A percentile compares a stretch with the other conserved stretches of the same genome.
Evolutionary conservation across 2,888 invertebrate genomes (phyloP).

Genomic region (Andrena bicolor): DNA sequence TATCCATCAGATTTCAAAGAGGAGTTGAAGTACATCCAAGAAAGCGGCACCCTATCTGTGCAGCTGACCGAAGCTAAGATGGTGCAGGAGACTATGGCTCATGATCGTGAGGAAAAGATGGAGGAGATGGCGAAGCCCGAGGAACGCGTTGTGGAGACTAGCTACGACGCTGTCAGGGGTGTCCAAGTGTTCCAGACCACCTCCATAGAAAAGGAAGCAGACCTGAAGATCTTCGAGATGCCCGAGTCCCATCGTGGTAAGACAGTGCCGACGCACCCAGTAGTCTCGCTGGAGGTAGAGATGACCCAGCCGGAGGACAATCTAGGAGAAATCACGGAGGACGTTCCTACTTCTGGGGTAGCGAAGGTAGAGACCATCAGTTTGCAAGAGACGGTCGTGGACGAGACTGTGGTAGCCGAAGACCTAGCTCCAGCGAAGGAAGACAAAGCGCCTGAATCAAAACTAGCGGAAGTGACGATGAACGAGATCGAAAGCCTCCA

Average conservation of each 20-base stretch:
- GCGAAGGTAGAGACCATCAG: conserved; percentile 84
- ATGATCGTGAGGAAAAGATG: conserved; percentile 88
- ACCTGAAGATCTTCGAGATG: conserved; percentile 86
- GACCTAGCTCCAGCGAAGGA: conserved; percentile 85
- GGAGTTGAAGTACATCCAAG: conserved; percentile 86
- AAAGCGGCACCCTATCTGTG: conserved; percentile 86
- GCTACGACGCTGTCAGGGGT: conserved; percentile 87
- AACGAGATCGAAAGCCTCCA: conserved; percentile 85
- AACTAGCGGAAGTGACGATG: conserved; percentile 84
- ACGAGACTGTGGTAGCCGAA: conserved; percentile 87
- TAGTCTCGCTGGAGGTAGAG: conserved; percentile 86
- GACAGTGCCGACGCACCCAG: conserved; percentile 85
- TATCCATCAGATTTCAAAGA: conserved; percentile 86
- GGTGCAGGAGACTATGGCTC: conserved; percentile 87
- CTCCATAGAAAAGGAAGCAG: conserved; percentile 88
- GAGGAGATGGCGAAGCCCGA: conserved; percentile 82
- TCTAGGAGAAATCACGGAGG: conserved; percentile 84
- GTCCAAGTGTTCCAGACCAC: conserved; percentile 88
- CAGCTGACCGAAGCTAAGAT: conserved; percentile 89
- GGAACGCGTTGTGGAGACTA: conserved; percentile 84
- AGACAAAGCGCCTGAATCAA: conserved; percentile 82
- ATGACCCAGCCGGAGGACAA: conserved; percentile 84
- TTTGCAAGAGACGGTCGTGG: conserved; percentile 86
- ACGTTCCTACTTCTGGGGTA: conserved; percentile 83
- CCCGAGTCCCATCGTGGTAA: conserved; percentile 87